Base-by-base conservation (phyloP, 2,888 invertebrate species). In the Philaethria dido region DNA sequence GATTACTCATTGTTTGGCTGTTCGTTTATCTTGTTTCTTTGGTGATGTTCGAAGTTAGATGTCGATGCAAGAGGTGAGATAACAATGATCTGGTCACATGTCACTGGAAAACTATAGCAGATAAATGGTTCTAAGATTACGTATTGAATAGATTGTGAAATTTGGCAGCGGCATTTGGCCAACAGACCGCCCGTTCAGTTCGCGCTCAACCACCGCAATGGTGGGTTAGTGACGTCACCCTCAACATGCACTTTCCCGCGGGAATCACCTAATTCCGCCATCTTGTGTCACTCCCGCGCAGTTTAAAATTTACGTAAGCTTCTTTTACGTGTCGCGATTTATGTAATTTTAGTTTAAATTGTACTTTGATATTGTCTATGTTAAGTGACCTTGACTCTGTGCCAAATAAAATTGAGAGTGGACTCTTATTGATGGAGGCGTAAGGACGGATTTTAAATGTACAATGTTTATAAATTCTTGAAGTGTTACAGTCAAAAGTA, bases 101-200 rank as follows among this genome's bases (percentile, higher is more conserved):
- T 63, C 29, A 63, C 59, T 59, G 57, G 59, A 59, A 63, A 42
- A 66, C 47, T 50, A 18, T 44, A 54, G 55, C 54, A 68, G 75
- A 75, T 76, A 73, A 75, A 69, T 69, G 71, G 63, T 73, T 67
- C 62, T 62, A 66, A 71, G 72, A 73, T 75, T 74, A 74, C 74
- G 74, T 71, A 70, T 72, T 54, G 45, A 48, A 62, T 70, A 70
- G 80, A 81, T 89, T 89, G 87, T 80, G 88, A 84, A 88, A 90
- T 85, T 90, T 90, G 90, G 90, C 90, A 90, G 74, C 78, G 75
- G 66, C 72, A 77, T 80, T 83, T 88, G 89, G 90, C 87, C 72
- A 62, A 74, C 69, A 74, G 73, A 70, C 73, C 78, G 78, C 74
- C 72, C 73, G 74, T 72, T 69, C 81, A 86, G 86, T 86, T 54